phyloP scores from a whole-genome alignment of 2,113 vertebrate species.

The Pachycephala philippinensis region DNA sequence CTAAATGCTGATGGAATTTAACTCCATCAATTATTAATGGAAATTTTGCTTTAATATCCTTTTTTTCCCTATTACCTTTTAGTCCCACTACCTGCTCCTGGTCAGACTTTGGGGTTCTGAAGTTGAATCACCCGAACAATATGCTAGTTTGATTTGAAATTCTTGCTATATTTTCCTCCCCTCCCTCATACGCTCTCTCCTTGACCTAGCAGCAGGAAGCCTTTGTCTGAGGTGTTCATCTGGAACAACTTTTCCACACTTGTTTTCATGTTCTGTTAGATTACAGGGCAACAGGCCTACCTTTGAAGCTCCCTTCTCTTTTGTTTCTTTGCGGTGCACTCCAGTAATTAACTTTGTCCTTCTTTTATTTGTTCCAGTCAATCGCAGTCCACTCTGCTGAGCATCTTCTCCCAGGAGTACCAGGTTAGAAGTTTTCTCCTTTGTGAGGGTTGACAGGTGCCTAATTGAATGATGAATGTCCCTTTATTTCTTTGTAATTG shows the following conservation, averaged over 20 bases:
- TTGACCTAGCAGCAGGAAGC: conserved; percentile 86
- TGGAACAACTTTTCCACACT: conserved; percentile 99
- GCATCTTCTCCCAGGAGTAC: conserved; percentile 99
- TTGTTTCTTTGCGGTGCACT: conserved; percentile 98
- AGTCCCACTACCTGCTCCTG: conserved; percentile 26
- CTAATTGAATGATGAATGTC: conserved; percentile 99
- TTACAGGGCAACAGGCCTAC: conserved; percentile 97
- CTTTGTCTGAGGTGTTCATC: conserved; percentile 99
- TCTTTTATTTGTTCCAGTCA: conserved; percentile 99
- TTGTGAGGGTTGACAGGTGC: conserved; percentile 99
- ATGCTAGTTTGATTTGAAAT: conserved; percentile 60
- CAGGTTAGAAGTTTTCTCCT: conserved; percentile 99
- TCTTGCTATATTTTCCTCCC: conserved; percentile 54
- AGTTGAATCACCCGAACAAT: conserved; percentile 59
- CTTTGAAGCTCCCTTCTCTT: conserved; percentile 93
- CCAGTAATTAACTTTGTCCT: conserved; percentile 99
- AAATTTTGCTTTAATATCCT: conserved; percentile 66
- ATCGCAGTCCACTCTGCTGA: conserved; percentile 99
- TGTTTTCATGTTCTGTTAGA: conserved; percentile 99
- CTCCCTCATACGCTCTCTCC: conserved; percentile 65
- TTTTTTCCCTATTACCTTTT: conserved; percentile 19
- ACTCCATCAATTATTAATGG: conserved; percentile 69
- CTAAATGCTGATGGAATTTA: conserved; percentile 62
- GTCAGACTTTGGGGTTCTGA: conserved; percentile 49
- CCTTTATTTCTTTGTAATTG: conserved; percentile 99